Percentiles rank a stretch among this genome's conserved stretches.
Evolutionary conservation across 1,140 invertebrate species (phyloP).

Genomic region (Apolygus lucorum): DNA sequence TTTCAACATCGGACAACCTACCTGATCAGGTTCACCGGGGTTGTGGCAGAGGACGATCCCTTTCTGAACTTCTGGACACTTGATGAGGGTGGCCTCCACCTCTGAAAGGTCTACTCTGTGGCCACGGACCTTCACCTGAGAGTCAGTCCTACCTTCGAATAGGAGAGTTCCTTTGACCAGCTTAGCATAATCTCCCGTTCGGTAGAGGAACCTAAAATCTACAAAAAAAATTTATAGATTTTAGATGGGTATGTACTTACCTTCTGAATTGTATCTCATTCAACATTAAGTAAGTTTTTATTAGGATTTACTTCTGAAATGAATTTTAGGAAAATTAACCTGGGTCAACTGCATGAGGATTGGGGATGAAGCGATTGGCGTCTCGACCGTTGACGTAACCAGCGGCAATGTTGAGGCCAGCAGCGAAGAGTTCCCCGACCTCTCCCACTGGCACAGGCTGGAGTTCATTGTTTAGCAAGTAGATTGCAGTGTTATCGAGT

Average conservation of each 20-base stretch:
- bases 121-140: slow-evolving; percentile 78
- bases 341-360: slow-evolving; percentile 53
- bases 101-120: slow-evolving; percentile 76
- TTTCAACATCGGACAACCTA: too few relatives aligned
- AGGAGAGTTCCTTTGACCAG: slow-evolving; percentile 56
- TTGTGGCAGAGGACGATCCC: slow-evolving; percentile 67
- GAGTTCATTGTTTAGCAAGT: slow-evolving; percentile 63
- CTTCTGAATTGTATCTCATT: too few relatives aligned
- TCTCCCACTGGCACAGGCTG: slow-evolving; percentile 56
- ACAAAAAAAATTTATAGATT: too few relatives aligned
- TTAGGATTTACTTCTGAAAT: too few relatives aligned
- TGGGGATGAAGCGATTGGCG: slow-evolving; percentile 59
- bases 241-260: too few relatives aligned
- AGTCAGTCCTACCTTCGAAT: slow-evolving; percentile 75
- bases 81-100: slow-evolving; percentile 59
- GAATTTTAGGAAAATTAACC: too few relatives aligned
- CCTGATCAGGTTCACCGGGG: slow-evolving; percentile 56
- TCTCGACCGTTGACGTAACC: slow-evolving; percentile 69
- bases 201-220: slow-evolving; percentile 60
- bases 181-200: slow-evolving; percentile 73
- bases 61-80: slow-evolving; percentile 50
- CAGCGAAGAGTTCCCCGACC: slow-evolving; percentile 68
- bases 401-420: slow-evolving; percentile 63
- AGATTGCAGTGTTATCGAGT: slow-evolving; percentile 67
- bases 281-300: too few relatives aligned